Evolutionary conservation across 2,797 vertebrate species (phyloP).

Genomic region (Tangara arthus): DNA sequence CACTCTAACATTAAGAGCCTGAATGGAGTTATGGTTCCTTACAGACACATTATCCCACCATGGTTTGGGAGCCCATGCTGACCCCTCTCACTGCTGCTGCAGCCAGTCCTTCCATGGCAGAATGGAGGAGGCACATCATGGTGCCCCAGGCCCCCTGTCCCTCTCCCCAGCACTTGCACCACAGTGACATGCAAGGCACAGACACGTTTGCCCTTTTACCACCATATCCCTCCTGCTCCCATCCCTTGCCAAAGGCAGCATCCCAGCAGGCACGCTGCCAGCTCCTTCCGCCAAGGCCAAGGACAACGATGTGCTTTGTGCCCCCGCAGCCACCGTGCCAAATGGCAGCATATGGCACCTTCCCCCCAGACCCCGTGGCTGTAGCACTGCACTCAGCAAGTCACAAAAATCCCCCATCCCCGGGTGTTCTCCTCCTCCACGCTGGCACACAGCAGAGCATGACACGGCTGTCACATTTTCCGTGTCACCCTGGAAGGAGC

Average conservation of each 20-base stretch:
- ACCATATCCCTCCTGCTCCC: not conserved
- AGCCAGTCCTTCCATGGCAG: accelerated
- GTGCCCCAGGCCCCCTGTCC: accelerated
- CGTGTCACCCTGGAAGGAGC: not conserved
- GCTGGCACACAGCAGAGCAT: conserved; percentile 52
- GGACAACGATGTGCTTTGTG: conserved; percentile 53
- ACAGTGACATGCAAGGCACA: not conserved
- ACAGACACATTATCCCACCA: not conserved
- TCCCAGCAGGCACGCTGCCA: not conserved
- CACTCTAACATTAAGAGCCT: not conserved
- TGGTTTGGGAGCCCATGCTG: not conserved
- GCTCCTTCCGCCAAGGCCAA: not conserved
- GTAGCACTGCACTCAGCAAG: conserved; percentile 52
- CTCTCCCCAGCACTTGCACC: not conserved
- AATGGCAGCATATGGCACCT: conserved; percentile 64
- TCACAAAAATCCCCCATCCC: conserved; percentile 67
- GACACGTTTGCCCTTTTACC: not conserved
- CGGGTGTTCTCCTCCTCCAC: conserved; percentile 61
- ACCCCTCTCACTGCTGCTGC: accelerated
- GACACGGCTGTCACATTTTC: conserved; percentile 62
- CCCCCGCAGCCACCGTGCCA: not conserved
- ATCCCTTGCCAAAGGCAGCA: not conserved
- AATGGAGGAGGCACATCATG: accelerated
- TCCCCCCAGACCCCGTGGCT: conserved; percentile 22
- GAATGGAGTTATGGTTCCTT: not conserved